Base-by-base conservation (phyloP, 2,888 invertebrate species). In the Sphinx pinastri region DNA sequence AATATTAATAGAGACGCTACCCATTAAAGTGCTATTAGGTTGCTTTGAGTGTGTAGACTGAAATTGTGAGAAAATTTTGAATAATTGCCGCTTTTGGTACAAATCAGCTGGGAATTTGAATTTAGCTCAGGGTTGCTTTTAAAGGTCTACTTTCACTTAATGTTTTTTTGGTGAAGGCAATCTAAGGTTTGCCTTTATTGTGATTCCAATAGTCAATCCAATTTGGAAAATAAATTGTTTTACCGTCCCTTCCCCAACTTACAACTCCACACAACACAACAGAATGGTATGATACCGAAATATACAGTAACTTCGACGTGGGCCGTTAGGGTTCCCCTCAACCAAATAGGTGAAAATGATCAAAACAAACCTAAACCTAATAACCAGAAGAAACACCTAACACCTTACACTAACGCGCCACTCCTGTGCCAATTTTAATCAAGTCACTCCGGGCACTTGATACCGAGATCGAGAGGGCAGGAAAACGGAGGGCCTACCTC, bases 1-100 rank as follows among this genome's bases (percentile, higher is more conserved):
- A 73, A 73, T 74, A 77, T 68, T 75, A 77, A 77, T 77, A 75
- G 73, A 72, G 73, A 74, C 70, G 71, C 75, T 71, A 75, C 72
- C 69, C 70, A 75, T 74, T 63, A 49, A 49, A 63, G 63, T 63
- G 63, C 63, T 63, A 19, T 63, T 63, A 63, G 49, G 47, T 49
- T 63, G 63, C 55, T 63, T 63, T 49, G 19, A 49, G 47, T 47
- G 45, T 60, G 63, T 63, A 16, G 63, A 63, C 19, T 49, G 6
- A 47, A 63, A 63, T 63, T 63, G 19, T 63, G 63, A 47, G 63
- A 63, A 19, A 49, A 49, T 63, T 63, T 49, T 49, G 16, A 12
- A 19, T 63, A 63, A 63, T 63, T 63, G 49, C 63, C 19, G 11
- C 63, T 47, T 63, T 31, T 57, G 57, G 38, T 58, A 12, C 14